Conservation (phyloP, 2,888 invertebrate species). For the Rotaria magnacalcarata region DNA sequence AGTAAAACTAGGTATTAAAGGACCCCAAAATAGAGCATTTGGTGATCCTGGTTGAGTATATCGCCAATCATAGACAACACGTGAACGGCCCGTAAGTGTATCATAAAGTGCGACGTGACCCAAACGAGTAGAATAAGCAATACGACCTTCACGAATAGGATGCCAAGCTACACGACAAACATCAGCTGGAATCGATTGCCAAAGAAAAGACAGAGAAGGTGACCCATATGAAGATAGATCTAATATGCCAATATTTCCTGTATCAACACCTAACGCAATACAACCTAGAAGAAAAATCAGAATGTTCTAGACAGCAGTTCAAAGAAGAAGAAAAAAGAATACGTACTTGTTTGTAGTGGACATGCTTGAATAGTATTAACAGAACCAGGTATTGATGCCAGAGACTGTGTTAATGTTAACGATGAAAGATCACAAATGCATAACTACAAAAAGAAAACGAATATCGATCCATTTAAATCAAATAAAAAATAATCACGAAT, state of each 20-base stretch:
- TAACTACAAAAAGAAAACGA: not conserved
- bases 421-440: not conserved
- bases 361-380: conserved; percentile 25
- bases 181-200: conserved; percentile 25
- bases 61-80: conserved; percentile 11
- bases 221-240: not conserved
- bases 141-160: not conserved
- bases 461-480: too few relatives aligned
- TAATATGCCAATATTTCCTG: conserved; percentile 24
- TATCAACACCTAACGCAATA: conserved; percentile 7
- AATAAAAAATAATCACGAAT: not conserved
- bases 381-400: not conserved
- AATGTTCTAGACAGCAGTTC: too few relatives aligned
- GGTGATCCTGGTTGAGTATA: not conserved
- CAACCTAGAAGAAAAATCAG: not conserved
- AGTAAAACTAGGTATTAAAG: not conserved
- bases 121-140: not conserved
- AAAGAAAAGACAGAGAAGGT: not conserved
- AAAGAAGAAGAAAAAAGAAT: not conserved
- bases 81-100: conserved; percentile 22
- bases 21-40: not conserved
- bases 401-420: not conserved
- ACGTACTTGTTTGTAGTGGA: not conserved
- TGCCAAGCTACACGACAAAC: conserved; percentile 14
- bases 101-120: not conserved